These are phyloP conservation scores for Pelodytes ibericus DNA, from an alignment of 2,797 vertebrate genomes.

Conservation along the genomic window DNA sequence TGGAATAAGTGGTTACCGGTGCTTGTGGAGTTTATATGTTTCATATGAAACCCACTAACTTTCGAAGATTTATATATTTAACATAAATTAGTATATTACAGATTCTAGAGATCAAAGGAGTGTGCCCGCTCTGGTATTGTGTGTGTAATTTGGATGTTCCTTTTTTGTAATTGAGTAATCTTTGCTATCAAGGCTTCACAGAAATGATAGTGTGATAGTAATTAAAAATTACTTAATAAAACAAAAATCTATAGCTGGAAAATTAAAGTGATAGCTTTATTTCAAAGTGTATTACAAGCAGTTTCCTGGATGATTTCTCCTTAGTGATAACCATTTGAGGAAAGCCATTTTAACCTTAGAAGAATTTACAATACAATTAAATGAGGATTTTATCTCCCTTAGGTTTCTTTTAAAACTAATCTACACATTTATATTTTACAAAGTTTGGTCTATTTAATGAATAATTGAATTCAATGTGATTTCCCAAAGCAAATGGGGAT, in stretches of 20 bases:
- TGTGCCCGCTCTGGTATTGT: background rate
- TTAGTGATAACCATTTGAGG: slow-evolving; percentile 16
- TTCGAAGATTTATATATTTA: background rate
- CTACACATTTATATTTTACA: slow-evolving; percentile 25
- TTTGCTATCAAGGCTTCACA: background rate
- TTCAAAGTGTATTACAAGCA: background rate
- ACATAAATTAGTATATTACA: background rate
- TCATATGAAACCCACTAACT: too few relatives aligned
- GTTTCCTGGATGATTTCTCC: slow-evolving; percentile 1
- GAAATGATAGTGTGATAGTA: background rate
- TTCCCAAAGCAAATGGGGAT: slow-evolving; percentile 26
- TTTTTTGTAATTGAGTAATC: background rate
- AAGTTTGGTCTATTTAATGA: slow-evolving; percentile 24
- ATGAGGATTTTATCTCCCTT: slow-evolving; percentile 26
- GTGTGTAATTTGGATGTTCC: background rate
- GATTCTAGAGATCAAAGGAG: too few relatives aligned
- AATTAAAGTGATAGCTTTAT: background rate
- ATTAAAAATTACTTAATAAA: background rate
- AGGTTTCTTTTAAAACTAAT: slow-evolving; percentile 39
- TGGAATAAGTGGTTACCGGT: too few relatives aligned
- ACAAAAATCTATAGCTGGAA: background rate
- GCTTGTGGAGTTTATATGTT: too few relatives aligned
- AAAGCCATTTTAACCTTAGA: slow-evolving; percentile 32
- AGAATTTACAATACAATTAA: slow-evolving; percentile 35
- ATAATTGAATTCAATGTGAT: slow-evolving; percentile 35